phyloP scores from a whole-genome alignment of 1,140 invertebrate species.

The Lysiphlebus fabarum region DNA sequence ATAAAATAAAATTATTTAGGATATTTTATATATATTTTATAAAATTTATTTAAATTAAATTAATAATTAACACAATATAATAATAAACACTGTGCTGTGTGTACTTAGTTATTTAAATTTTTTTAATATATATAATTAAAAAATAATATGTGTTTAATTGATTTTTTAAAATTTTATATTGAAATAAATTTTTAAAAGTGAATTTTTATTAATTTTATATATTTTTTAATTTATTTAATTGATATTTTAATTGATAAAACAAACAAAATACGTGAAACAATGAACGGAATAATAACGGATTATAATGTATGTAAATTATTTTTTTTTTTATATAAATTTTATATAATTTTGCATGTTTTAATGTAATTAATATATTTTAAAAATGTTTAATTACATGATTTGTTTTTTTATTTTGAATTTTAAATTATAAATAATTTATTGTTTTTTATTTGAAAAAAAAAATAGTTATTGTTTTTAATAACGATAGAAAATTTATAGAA shows the following conservation, averaged over 20 bases:
- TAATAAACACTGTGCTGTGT: no score
- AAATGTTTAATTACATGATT: no score
- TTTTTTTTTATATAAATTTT: not conserved
- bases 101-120: no score
- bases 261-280: constrained; percentile 34
- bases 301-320: constrained; percentile 38
- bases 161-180: not conserved
- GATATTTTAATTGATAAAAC: constrained; percentile 14
- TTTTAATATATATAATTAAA: no score
- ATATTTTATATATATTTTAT: no score
- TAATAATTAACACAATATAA: no score
- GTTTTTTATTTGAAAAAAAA: not conserved
- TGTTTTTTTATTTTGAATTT: no score
- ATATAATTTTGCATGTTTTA: not conserved
- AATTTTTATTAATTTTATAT: not conserved
- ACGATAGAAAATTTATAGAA: not conserved
- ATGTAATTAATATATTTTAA: no score
- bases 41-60: no score
- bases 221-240: not conserved
- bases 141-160: no score
- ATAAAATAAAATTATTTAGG: no score
- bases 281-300: constrained; percentile 38
- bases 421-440: not conserved
- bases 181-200: not conserved
- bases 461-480: not conserved